These are phyloP conservation scores for Platycheirus albimanus DNA, from an alignment of 2,888 invertebrate species.

Conservation along the genomic window DNA sequence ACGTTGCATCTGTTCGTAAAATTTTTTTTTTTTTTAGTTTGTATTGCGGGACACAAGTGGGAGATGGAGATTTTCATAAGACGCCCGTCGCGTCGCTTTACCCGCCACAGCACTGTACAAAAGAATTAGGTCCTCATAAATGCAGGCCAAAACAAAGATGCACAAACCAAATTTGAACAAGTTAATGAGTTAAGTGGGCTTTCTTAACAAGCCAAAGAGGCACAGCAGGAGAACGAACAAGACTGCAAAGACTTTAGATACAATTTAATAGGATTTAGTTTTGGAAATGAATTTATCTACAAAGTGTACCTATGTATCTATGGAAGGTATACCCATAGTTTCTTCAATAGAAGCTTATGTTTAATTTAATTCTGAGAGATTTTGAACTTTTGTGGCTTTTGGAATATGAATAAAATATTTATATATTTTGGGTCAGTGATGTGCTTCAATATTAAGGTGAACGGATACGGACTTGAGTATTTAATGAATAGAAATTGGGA, in stretches of 20 bases:
- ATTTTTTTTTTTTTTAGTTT: neutral
- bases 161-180: constrained; percentile 70
- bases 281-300: constrained; percentile 27
- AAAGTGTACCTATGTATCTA: neutral
- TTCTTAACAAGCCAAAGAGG: neutral
- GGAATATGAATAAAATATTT: constrained; percentile 15
- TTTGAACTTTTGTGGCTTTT: constrained; percentile 49
- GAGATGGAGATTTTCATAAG: constrained; percentile 4
- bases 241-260: neutral
- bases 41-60: neutral
- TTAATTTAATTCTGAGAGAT: constrained; percentile 70
- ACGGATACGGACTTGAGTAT: neutral
- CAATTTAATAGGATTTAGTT: constrained; percentile 54
- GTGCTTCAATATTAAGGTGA: neutral
- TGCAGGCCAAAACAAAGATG: constrained; percentile 53
- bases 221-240: no score
- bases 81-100: no score
- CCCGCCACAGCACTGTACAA: no score
- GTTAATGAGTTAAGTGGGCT: constrained; percentile 69
- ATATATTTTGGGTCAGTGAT: neutral
- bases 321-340: no score
- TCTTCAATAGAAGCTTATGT: constrained; percentile 59
- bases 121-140: constrained; percentile 47
- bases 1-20: constrained; percentile 38
- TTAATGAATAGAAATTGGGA: neutral